Evolutionary conservation across 2,113 vertebrate genomes (phyloP).

Genomic region (Anhinga anhinga): DNA sequence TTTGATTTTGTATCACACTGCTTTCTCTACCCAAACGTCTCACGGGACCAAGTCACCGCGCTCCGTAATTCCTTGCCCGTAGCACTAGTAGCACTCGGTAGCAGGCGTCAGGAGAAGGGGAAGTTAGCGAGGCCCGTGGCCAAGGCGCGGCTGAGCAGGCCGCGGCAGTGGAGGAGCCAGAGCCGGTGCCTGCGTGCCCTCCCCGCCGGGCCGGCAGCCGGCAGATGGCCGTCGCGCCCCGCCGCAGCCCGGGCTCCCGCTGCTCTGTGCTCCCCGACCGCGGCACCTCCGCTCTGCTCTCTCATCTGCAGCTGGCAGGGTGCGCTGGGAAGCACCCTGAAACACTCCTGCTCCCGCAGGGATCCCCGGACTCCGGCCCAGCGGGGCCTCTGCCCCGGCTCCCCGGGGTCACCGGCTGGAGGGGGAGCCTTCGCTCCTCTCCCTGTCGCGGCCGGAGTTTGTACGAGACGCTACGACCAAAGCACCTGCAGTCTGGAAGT

Average conservation of each 20-base stretch:
- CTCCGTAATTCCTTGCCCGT: neutral
- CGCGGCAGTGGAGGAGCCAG: too few species aligned
- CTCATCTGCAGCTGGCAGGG: fast-evolving
- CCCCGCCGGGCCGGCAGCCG: neutral
- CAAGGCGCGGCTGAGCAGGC: too few species aligned
- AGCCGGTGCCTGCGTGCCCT: too few species aligned
- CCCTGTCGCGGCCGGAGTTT: fast-evolving
- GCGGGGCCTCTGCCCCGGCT: neutral
- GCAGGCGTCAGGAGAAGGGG: neutral
- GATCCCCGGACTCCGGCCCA: neutral
- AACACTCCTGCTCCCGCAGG: neutral
- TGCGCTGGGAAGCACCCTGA: neutral
- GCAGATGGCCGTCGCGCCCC: neutral
- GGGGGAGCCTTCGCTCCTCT: too few species aligned
- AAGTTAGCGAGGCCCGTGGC: too few species aligned
- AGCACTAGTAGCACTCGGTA: fast-evolving
- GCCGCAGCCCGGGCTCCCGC: too few species aligned
- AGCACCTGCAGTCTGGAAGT: neutral
- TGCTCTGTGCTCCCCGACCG: too few species aligned
- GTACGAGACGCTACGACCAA: fast-evolving
- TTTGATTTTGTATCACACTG: neutral
- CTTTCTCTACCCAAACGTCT: neutral
- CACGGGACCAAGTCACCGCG: fast-evolving
- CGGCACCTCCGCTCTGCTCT: fast-evolving
- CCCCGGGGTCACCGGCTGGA: neutral